phyloP scores from a whole-genome alignment of 2,888 invertebrate genomes.

The Rotaria magnacalcarata region DNA sequence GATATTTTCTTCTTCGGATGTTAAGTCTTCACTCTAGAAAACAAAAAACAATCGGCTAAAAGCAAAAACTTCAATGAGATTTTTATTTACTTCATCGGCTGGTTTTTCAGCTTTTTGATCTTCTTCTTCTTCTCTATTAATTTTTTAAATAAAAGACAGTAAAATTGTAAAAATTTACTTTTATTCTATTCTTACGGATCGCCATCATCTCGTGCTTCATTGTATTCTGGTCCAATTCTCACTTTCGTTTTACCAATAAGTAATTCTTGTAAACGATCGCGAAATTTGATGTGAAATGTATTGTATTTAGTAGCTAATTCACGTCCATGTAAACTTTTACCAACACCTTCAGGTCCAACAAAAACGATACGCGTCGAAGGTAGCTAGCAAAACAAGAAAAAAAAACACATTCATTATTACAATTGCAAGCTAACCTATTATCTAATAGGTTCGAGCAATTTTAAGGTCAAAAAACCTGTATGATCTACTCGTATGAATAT shows the following conservation, averaged over 20 bases:
- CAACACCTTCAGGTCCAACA: constrained; percentile 56
- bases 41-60: background rate
- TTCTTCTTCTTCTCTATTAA: background rate
- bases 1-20: constrained; percentile 58
- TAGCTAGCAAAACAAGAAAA: constrained; percentile 50
- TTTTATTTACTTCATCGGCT: constrained; percentile 40
- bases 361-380: constrained; percentile 56
- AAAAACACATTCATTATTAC: background rate
- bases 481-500: too few species aligned
- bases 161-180: too few species aligned
- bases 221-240: constrained; percentile 56
- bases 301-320: constrained; percentile 56
- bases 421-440: too few species aligned
- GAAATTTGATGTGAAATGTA: constrained; percentile 59
- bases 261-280: constrained; percentile 58
- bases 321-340: constrained; percentile 57
- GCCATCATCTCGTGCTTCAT: constrained; percentile 48
- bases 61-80: background rate
- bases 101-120: constrained; percentile 19
- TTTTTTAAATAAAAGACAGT: too few species aligned
- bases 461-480: too few species aligned
- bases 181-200: constrained; percentile 34
- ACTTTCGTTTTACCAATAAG: constrained; percentile 58
- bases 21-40: constrained; percentile 50
- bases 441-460: too few species aligned